Evolutionary conservation across 2,113 vertebrate species (phyloP).

Genomic region (Myiozetetes cayanensis): DNA sequence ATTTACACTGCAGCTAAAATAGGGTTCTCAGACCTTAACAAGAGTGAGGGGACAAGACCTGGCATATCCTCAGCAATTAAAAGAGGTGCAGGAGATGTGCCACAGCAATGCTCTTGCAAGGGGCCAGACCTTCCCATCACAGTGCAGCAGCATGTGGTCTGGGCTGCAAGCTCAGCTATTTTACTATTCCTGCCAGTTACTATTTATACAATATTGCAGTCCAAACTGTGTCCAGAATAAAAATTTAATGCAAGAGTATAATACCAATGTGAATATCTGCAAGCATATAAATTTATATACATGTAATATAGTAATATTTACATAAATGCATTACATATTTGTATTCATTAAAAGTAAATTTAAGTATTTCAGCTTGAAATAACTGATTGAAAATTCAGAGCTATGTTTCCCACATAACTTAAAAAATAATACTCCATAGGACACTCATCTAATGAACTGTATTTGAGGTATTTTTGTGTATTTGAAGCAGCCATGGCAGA

Average conservation of each 20-base stretch:
- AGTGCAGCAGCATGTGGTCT: not conserved
- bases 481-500: not conserved
- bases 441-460: not conserved
- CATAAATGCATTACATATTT: not conserved
- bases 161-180: not conserved
- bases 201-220: not conserved
- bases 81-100: not conserved
- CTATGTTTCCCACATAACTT: not conserved
- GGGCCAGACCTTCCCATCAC: not conserved
- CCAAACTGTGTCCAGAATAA: not conserved
- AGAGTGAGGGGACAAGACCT: not conserved
- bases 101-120: accelerated
- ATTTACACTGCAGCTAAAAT: not conserved
- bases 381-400: not conserved
- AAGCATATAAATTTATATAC: not conserved
- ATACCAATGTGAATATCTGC: not conserved
- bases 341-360: not conserved
- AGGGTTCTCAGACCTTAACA: not conserved
- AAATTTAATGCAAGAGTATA: not conserved
- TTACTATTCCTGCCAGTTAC: not conserved
- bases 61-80: not conserved
- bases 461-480: not conserved
- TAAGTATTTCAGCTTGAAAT: not conserved
- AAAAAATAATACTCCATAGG: not conserved
- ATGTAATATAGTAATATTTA: not conserved